Evolutionary conservation across 2,113 vertebrate genomes (phyloP).

Genomic region (Acinonyx jubatus): DNA sequence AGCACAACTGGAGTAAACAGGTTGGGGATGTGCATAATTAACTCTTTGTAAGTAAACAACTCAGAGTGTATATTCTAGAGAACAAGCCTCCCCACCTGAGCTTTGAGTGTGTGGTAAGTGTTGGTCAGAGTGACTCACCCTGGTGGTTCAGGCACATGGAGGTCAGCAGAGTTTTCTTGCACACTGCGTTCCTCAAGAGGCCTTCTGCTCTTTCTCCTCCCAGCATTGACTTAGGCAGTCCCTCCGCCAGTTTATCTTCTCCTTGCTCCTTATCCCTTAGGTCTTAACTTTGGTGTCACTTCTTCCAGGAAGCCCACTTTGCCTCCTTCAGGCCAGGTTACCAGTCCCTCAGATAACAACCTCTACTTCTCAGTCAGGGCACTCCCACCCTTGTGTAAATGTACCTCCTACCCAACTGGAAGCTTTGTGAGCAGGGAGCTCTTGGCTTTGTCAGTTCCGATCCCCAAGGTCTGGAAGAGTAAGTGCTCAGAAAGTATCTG

Average conservation of each 20-base stretch:
- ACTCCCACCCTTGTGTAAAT: not conserved
- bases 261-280: not conserved
- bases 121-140: not conserved
- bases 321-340: not conserved
- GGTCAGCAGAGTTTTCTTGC: not conserved
- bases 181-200: not conserved
- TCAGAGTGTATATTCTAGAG: accelerated
- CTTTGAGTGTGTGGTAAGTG: accelerated
- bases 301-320: not conserved
- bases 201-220: not conserved
- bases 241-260: not conserved
- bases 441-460: not conserved
- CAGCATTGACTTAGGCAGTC: not conserved
- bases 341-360: not conserved
- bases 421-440: not conserved
- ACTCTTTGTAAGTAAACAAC: not conserved
- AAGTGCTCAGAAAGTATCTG: not conserved
- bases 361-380: not conserved
- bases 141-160: not conserved
- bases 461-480: not conserved
- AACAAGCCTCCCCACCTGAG: no score
- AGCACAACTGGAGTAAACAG: not conserved
- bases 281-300: not conserved
- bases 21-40: no score
- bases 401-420: not conserved